Evolutionary conservation across 2,113 vertebrate genomes (phyloP), one percentile per base, ranked within the genome.

Genomic region (Spilogale gracilis): DNA sequence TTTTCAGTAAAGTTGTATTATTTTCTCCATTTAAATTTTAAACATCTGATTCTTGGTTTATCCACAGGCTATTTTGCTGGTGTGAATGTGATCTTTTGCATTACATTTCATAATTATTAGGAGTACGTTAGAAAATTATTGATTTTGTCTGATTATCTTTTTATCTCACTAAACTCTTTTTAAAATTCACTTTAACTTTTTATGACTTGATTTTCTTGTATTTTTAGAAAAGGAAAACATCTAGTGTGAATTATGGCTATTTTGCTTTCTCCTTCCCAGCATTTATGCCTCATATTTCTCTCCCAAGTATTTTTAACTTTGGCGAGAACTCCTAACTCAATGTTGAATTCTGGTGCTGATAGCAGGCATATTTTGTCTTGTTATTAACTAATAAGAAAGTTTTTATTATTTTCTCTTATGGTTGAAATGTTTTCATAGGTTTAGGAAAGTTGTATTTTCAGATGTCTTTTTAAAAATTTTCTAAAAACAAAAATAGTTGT

Each of bases 401-500:
- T 84, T 93, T 54, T 71, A 43, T 93, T 56, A 17, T 61, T 63
- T 73, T 69, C 56, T 52, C 16, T 25, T 43, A 86, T 18, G 12
- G 82, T 43, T 84, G 43, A 71, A 87, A 92, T 54, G 9, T 56
- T 84, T 84, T 92, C 69, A 78, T 25, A 73, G 38, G 13, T 94
- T 92, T 95, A 86, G 45, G 30, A 76, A 92, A 82, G 23, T 82
- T 25, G 0, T 74, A 94, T 87, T 95, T 96, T 17, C 48, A 81
- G 81, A 48, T 67, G 58, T 10, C 16, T 90, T 38, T 91, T 48
- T 74, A 69, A 69, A 69, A n/a, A 43, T 82, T 79, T 91, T 96
- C 38, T 91, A 78, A 94, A 97, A 89, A 71, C 50, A 92, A 48
- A 32, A 80, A 85, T 48, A 23, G 50, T 61, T 84, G 11, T 52